These are phyloP conservation scores for Tiliacea citrago DNA, from an alignment of 2,888 invertebrate genomes.

Conservation along the genomic window DNA sequence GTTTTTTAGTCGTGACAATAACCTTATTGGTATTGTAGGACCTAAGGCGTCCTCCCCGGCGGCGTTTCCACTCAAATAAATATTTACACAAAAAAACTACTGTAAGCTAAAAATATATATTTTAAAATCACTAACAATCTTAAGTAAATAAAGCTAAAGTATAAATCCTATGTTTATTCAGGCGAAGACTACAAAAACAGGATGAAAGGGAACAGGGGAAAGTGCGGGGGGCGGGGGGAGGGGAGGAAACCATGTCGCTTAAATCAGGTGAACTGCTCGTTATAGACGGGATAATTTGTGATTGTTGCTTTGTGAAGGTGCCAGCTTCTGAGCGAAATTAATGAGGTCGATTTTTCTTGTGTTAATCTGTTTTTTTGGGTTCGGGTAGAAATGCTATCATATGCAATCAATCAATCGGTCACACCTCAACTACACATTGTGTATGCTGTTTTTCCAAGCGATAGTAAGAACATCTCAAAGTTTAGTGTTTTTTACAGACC, in stretches of 20 bases:
- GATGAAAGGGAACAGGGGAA: constrained; percentile 39
- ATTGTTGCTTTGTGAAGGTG: constrained; percentile 13
- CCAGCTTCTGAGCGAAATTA: background rate
- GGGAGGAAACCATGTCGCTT: constrained; percentile 52
- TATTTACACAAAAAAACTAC: background rate
- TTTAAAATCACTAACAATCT: background rate
- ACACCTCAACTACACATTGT: no score
- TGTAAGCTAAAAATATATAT: background rate
- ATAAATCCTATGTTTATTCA: constrained; percentile 23
- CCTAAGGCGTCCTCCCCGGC: background rate
- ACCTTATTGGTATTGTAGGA: no score
- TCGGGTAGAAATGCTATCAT: background rate
- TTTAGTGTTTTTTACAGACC: no score
- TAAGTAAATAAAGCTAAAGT: constrained; percentile 5
- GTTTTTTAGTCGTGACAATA: no score
- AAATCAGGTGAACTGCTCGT: constrained; percentile 59
- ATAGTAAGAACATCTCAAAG: no score
- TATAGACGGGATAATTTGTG: constrained; percentile 41
- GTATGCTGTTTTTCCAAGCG: no score
- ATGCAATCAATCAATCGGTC: no score
- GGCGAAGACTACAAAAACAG: constrained; percentile 54
- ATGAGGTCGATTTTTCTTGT: background rate
- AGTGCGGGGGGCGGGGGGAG: background rate
- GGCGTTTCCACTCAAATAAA: background rate
- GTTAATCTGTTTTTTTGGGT: background rate